These are phyloP conservation scores for Ciconia maguari DNA, from an alignment of 2,113 vertebrate genomes.

Conservation along the genomic window DNA sequence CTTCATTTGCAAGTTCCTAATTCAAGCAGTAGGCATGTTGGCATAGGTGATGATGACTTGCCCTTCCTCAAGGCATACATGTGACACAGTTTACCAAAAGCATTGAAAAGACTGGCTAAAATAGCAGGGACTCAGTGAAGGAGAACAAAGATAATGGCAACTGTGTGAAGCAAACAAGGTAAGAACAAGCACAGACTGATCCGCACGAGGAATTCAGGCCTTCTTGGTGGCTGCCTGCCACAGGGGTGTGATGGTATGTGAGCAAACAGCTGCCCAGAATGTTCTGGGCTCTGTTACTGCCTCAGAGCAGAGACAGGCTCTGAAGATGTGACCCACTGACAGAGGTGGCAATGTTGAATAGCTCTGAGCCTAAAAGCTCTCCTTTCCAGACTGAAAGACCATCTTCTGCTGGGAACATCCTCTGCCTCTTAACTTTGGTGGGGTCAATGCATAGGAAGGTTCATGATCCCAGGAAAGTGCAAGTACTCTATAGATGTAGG, in stretches of 20 bases:
- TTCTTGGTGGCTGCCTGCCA: background rate
- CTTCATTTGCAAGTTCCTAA: background rate
- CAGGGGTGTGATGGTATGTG: background rate
- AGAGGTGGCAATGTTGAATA: background rate
- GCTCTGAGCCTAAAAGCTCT: background rate
- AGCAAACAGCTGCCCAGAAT: background rate
- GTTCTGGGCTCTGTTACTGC: background rate
- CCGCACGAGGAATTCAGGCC: background rate
- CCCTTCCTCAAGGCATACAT: background rate
- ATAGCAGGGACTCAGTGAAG: background rate
- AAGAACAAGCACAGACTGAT: background rate
- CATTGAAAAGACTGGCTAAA: background rate
- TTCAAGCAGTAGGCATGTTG: background rate
- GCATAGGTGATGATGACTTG: background rate
- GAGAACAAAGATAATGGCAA: background rate
- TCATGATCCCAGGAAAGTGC: background rate
- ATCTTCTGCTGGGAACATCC: background rate
- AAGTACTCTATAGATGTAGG: accelerated
- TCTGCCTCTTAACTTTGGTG: background rate
- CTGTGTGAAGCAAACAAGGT: background rate
- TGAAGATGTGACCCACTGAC: background rate
- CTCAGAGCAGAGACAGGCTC: background rate
- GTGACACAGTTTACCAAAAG: background rate
- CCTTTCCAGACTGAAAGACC: background rate
- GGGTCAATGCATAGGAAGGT: background rate